Conservation (phyloP, 2,888 invertebrate genomes). For the Cenopis cana region DNA sequence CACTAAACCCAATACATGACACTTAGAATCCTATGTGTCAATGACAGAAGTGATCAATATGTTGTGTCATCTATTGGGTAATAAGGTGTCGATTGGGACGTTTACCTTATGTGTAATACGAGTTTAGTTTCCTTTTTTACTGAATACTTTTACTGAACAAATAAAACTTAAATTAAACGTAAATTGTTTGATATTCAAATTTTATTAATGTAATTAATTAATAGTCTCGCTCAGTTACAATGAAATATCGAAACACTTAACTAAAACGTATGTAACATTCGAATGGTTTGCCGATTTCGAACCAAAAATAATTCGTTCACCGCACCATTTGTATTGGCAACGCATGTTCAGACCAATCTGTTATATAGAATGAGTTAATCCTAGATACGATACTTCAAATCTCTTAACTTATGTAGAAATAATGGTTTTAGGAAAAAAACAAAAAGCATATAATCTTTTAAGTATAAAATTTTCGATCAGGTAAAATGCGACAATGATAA, state of each 20-base stretch:
- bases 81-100: too few relatives aligned
- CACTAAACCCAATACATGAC: too few relatives aligned
- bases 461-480: not conserved
- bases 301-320: slow-evolving; percentile 56
- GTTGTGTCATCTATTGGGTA: too few relatives aligned
- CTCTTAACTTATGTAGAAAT: not conserved
- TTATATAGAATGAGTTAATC: not conserved
- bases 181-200: too few relatives aligned
- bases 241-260: slow-evolving; percentile 5
- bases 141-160: too few relatives aligned
- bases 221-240: not conserved
- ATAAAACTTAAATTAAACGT: too few relatives aligned
- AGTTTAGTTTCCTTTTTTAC: too few relatives aligned
- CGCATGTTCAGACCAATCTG: slow-evolving; percentile 80
- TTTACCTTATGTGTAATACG: too few relatives aligned
- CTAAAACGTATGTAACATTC: slow-evolving; percentile 7
- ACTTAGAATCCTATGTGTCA: too few relatives aligned
- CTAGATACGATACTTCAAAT: not conserved
- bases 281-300: slow-evolving; percentile 23
- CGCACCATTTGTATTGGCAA: slow-evolving; percentile 82
- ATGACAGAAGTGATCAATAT: too few relatives aligned
- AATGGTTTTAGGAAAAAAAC: too few relatives aligned
- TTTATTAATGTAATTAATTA: not conserved
- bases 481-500: not conserved
- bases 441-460: too few relatives aligned